A percentile compares a stretch with the other conserved stretches of the same genome.
These are phyloP conservation scores for Phorcus lineatus DNA, from an alignment of 2,888 invertebrate species.

Conservation along the genomic window DNA sequence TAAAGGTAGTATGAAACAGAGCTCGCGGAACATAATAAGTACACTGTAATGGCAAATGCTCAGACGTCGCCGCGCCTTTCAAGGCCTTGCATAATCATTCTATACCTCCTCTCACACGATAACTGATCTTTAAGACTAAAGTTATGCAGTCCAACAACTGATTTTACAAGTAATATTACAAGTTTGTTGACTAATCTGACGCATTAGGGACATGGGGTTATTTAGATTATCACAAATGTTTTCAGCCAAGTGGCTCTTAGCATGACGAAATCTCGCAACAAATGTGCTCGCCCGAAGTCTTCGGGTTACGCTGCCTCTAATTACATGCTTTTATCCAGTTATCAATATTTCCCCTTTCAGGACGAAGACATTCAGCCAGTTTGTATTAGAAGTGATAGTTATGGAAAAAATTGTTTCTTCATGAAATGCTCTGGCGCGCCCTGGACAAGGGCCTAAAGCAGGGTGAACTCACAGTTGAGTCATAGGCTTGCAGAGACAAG, in stretches of 20 bases:
- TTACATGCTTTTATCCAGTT: neutral
- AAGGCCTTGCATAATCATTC: no score
- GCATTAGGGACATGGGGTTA: neutral
- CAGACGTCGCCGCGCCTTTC: neutral
- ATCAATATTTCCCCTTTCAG: constrained; percentile 11
- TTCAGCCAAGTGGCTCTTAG: neutral
- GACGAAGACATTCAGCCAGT: neutral
- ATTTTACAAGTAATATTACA: constrained; percentile 16
- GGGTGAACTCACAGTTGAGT: no score
- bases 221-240: neutral
- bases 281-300: neutral
- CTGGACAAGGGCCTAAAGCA: no score
- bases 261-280: neutral
- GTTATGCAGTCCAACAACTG: neutral
- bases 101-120: neutral
- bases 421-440: neutral
- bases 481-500: no score
- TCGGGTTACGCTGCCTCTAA: neutral
- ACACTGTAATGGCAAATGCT: neutral
- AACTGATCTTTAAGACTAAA: constrained; percentile 10
- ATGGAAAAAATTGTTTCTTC: neutral
- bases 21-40: neutral
- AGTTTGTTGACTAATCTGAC: neutral
- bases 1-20: neutral
- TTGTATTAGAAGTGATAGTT: neutral